Evolutionary conservation across 2,888 invertebrate species (phyloP), one percentile per base, ranked within the genome.

Genomic region (Anagyrus pseudococci): DNA sequence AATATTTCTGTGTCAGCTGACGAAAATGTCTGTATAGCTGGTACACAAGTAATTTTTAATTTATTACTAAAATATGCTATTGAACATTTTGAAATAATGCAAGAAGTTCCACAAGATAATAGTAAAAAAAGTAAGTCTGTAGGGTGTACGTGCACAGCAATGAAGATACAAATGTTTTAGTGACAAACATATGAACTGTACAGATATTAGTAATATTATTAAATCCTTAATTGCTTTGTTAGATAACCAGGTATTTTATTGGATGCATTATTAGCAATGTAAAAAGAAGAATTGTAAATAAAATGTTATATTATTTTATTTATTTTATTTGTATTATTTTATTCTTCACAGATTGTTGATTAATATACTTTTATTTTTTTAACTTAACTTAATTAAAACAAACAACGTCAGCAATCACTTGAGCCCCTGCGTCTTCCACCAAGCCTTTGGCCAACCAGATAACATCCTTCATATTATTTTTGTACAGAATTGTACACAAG

Each of bases 1-100:
- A 85, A n/a, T 72, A 84, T 85, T 68, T 79, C 84, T 6, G 85
- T 88, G 74, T 84, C 85, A 48, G 83, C 86, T 2, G 84, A 84
- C 47, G 86, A 84, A 67, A 80, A 83, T 0, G 81, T 88, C 49
- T 85, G 88, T 66, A 76, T 86, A 0, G 84, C 85, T 0, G 87
- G 89, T 1, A 81, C 92, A 3, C 84, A 85, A 52, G 86, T 87
- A n/a, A 84, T 91, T 44, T 87, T 89, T 62, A 92, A 93, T 75
- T 74, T 91, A 22, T 77, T 92, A 10, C 84, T 88, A 54, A 82
- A 88, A 4, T 89, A 89, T 77, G 92, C 92, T 0, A 83, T 89
- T 0, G 83, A 85, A 2, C 82, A 87, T 33, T 88, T 90, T 68
- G 81, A 82, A 23, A 78, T 81, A 37, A 82, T 84, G 7, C 83